phyloP scores from a whole-genome alignment of 2,888 invertebrate genomes.

The Cinara cedri region DNA sequence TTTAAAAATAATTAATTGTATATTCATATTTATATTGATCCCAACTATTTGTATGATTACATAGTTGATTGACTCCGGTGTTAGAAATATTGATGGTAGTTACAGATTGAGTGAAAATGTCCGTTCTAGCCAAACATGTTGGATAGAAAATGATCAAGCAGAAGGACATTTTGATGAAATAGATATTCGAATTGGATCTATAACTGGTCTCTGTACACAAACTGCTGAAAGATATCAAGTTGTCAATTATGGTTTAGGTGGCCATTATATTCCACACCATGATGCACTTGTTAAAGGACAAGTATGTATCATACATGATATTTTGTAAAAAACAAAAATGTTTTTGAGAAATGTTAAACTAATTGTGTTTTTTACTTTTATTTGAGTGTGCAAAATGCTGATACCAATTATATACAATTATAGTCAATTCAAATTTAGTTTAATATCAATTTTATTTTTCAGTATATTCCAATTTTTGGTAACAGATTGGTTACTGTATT shows the following conservation, averaged over 20 bases:
- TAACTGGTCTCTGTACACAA: not conserved
- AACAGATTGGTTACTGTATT: slow-evolving; percentile 21
- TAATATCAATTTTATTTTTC: too few species aligned
- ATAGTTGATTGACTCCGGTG: not conserved
- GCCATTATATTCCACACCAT: slow-evolving; percentile 14
- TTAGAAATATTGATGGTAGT: not conserved
- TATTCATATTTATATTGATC: too few species aligned
- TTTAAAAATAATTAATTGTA: too few species aligned
- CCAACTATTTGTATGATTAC: too few species aligned
- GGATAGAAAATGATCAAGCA: not conserved
- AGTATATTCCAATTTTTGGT: not conserved
- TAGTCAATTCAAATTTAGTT: too few species aligned
- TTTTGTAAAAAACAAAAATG: too few species aligned
- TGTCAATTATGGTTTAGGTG: slow-evolving; percentile 38
- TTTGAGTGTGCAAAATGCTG: too few species aligned
- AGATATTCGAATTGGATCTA: slow-evolving; percentile 64
- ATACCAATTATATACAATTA: too few species aligned
- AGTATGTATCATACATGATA: too few species aligned
- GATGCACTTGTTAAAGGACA: too few species aligned
- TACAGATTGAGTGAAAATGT: not conserved
- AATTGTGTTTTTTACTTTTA: too few species aligned
- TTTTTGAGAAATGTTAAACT: too few species aligned
- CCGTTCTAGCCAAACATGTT: not conserved
- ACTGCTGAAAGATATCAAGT: not conserved
- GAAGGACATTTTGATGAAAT: not conserved